These are phyloP conservation scores for Protaetia brevitarsis DNA, from an alignment of 1,140 invertebrate genomes.

Conservation along the genomic window DNA sequence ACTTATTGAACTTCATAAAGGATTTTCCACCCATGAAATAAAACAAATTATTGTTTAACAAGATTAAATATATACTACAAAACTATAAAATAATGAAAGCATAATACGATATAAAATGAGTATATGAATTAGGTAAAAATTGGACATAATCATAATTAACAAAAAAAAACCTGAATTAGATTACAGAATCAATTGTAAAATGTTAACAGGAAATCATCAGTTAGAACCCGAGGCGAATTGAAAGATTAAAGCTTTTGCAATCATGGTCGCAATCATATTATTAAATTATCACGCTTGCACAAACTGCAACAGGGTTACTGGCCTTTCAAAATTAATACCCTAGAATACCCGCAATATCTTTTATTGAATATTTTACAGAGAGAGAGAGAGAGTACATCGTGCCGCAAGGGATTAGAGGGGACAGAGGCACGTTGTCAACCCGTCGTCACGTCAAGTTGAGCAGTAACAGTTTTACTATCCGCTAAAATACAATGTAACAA, in stretches of 20 bases:
- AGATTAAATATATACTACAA: too few species aligned
- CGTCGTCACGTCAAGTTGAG: neutral
- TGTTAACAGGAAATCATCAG: too few species aligned
- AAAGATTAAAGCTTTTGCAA: neutral
- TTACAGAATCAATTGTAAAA: too few species aligned
- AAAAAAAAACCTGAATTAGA: too few species aligned
- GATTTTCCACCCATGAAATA: too few species aligned
- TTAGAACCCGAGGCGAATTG: neutral
- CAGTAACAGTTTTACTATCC: neutral
- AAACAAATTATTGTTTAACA: too few species aligned
- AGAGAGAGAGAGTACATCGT: neutral
- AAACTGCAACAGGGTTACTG: constrained; percentile 7
- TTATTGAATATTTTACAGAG: too few species aligned
- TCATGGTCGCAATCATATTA: neutral
- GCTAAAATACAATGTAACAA: neutral
- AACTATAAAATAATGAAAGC: too few species aligned
- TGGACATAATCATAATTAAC: too few species aligned
- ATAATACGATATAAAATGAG: too few species aligned
- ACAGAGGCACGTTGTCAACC: neutral
- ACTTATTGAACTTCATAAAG: too few species aligned
- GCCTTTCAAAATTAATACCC: neutral
- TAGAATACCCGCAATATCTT: neutral
- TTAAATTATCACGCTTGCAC: constrained; percentile 1
- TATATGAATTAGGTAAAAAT: too few species aligned
- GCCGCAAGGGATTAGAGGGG: neutral